A percentile compares a stretch with the other conserved stretches of the same genome.
Conservation (phyloP, 2,113 vertebrate genomes). For the Tetrax tetrax region DNA sequence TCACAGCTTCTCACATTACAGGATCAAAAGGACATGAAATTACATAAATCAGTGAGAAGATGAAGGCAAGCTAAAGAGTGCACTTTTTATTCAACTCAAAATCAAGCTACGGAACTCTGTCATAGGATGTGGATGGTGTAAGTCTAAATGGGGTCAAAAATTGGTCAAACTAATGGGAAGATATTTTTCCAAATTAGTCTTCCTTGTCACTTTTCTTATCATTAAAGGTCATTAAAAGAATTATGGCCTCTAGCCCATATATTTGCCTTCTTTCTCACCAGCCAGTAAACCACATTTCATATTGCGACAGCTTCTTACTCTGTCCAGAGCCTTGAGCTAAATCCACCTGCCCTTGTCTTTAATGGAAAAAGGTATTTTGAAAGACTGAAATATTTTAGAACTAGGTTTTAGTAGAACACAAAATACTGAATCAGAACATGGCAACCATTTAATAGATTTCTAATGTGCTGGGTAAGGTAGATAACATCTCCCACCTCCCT, state of each 20-base stretch:
- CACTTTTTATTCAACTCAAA: background rate
- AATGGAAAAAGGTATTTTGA: background rate
- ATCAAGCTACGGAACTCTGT: background rate
- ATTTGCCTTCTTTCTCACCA: background rate
- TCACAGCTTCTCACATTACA: background rate
- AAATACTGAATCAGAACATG: background rate
- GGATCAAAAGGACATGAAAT: background rate
- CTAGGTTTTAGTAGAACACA: background rate
- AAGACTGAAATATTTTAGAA: background rate
- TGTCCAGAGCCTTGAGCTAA: background rate
- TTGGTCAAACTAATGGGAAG: background rate
- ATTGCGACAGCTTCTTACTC: background rate
- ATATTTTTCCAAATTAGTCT: background rate
- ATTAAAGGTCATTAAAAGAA: background rate
- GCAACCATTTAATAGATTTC: background rate
- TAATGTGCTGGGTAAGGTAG: background rate
- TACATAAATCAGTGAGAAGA: background rate
- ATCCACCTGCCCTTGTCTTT: background rate
- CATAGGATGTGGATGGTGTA: background rate
- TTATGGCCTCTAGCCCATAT: background rate
- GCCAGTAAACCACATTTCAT: background rate
- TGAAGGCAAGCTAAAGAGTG: background rate
- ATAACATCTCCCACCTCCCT: background rate
- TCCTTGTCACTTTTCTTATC: background rate
- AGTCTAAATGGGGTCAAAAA: background rate